Base-by-base conservation (phyloP, 2,888 invertebrate genomes). In the Nezara viridula region DNA sequence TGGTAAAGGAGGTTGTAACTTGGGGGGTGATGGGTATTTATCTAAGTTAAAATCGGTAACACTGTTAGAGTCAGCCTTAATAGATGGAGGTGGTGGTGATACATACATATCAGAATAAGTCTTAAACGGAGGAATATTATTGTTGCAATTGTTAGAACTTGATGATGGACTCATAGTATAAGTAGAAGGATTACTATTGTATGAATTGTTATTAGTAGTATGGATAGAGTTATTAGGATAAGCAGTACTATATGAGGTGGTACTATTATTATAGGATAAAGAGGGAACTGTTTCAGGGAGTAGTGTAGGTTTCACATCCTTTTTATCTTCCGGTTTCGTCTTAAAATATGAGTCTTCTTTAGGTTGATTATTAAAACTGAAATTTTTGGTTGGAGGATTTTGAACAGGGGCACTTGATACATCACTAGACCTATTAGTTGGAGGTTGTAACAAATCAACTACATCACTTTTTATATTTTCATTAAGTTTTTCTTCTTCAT, bases 401-500 rank as follows among this genome's bases (percentile, higher is more conserved):
- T 27, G 81, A 24, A 86, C 66, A 49, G 89, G 50, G 10, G 37
- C 85, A 47, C 52, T 49, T 27, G 86, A 40, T 24, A 47, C 44
- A 85, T 89, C 60, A 55, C 50, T 81, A 32, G 44, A 27, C 49
- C 16, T 87, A 66, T 44, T 44, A 27, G 87, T 60, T 14, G 87
- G 60, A 27, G 44, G 55, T 44, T 87, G 87, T 40, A 87, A 55
- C 16, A 87, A 27, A 73, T 87, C 73, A 24, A 47, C 32, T n/a
- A 52, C 37, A 86, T 89, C 89, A 86, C 37, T 85, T 73, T 86
- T 81, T 24, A 86, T 47, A 77, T 87, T 66, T 86, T 90, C 90
- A 66, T 49, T 77, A 16, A 55, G 86, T 37, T 86, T 89, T 24
- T 91, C 91, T 88, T 97, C 97, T 86, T 97, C 97, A 91, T 97